Percentiles rank a stretch among this genome's conserved stretches.
These are phyloP conservation scores for Lithophane leautieri DNA, from an alignment of 2,888 invertebrate genomes.

Conservation along the genomic window DNA sequence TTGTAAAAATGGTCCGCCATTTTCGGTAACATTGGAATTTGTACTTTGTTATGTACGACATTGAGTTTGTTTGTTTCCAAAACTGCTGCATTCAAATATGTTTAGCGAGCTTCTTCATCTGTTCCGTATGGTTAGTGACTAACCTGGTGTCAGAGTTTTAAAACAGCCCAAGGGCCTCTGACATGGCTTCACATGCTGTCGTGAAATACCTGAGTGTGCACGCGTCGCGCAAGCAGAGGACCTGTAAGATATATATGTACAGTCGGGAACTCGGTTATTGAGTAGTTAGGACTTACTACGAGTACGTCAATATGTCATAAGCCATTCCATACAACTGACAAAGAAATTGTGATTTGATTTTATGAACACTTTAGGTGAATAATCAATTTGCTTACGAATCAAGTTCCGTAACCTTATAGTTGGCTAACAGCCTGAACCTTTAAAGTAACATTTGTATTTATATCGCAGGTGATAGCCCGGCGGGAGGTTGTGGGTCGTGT, in stretches of 20 bases:
- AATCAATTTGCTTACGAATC: neutral
- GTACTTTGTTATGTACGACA: neutral
- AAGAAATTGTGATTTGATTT: neutral
- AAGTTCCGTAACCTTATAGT: constrained; percentile 82
- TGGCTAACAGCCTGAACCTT: neutral
- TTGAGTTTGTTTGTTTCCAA: neutral
- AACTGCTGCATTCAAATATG: neutral
- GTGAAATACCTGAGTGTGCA: neutral
- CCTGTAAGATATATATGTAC: neutral
- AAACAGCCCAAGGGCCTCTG: too few relatives aligned
- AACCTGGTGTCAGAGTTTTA: too few relatives aligned
- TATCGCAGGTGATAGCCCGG: constrained; percentile 93
- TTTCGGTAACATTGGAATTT: neutral
- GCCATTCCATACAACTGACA: neutral
- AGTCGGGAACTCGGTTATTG: neutral
- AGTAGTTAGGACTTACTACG: neutral
- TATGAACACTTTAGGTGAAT: neutral
- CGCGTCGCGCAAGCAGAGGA: constrained; percentile 91
- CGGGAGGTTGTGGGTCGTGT: constrained; percentile 97
- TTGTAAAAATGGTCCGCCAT: neutral
- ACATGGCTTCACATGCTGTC: too few relatives aligned
- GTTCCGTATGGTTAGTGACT: too few relatives aligned
- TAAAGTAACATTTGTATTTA: constrained; percentile 9
- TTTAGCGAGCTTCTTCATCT: neutral
- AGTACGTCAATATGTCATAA: neutral